Percentiles rank a stretch among this genome's conserved stretches.
Conservation (phyloP, 2,888 invertebrate species). For the Andrena bucephala region DNA sequence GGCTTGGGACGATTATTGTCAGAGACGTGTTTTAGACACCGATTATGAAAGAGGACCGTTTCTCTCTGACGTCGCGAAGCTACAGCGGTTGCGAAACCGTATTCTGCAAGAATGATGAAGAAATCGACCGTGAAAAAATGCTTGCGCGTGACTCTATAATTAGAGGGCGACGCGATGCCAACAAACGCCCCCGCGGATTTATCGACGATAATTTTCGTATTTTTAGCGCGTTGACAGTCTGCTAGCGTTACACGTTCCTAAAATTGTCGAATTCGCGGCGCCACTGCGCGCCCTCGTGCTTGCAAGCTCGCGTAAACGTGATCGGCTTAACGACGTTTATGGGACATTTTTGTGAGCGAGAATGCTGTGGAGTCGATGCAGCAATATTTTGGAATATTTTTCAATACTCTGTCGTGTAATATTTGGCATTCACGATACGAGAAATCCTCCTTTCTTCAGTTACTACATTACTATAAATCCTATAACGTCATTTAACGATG, state of each 20-base stretch:
- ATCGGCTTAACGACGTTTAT: neutral
- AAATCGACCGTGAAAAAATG: slow-evolving; percentile 50
- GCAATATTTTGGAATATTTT: too few species aligned
- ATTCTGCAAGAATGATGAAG: slow-evolving; percentile 32
- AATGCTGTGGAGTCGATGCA: too few species aligned
- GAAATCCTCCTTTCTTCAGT: too few species aligned
- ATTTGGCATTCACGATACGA: too few species aligned
- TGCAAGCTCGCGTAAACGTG: neutral
- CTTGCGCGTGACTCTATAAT: slow-evolving; percentile 32
- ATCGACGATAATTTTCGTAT: slow-evolving; percentile 59
- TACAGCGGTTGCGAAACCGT: slow-evolving; percentile 10
- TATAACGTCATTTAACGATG: too few species aligned
- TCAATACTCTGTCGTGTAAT: too few species aligned
- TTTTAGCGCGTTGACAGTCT: slow-evolving; percentile 44
- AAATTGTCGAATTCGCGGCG: slow-evolving; percentile 22
- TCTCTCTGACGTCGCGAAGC: neutral
- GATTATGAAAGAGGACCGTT: neutral
- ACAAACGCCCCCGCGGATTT: slow-evolving; percentile 31
- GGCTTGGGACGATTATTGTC: too few species aligned
- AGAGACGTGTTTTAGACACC: neutral
- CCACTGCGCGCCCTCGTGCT: slow-evolving; percentile 2
- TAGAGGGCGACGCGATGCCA: slow-evolving; percentile 51
- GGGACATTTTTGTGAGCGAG: neutral
- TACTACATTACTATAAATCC: too few species aligned
- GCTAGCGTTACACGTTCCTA: slow-evolving; percentile 39